Evolutionary conservation across 2,888 invertebrate species (phyloP).

Genomic region (Xestia rhomboidea): DNA sequence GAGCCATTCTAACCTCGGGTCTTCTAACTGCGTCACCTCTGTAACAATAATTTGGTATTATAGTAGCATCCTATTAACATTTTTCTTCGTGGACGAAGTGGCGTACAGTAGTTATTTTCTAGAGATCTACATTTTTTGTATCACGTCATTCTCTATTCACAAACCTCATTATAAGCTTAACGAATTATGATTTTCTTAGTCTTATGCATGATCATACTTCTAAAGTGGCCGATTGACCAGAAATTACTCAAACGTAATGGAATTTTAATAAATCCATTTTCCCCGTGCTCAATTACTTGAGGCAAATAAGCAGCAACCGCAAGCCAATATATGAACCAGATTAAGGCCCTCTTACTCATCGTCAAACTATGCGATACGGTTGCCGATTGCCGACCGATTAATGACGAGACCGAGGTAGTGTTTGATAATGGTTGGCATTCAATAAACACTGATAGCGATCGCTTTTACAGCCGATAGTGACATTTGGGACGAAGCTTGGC

Average conservation of each 20-base stretch:
- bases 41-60: conserved; percentile 75
- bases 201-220: conserved; percentile 5
- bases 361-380: conserved; percentile 68
- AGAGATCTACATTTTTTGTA: background rate
- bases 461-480: conserved; percentile 52
- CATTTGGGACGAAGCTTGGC: conserved; percentile 47
- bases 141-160: background rate
- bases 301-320: conserved; percentile 52
- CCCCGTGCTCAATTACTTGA: conserved; percentile 47
- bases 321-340: conserved; percentile 62
- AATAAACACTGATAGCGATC: conserved; percentile 67
- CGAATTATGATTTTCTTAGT: conserved; percentile 1
- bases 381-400: conserved; percentile 69
- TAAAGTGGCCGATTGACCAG: conserved; percentile 28
- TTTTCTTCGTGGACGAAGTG: background rate
- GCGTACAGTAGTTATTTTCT: too few species aligned
- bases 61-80: conserved; percentile 13
- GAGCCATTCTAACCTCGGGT: conserved; percentile 99
- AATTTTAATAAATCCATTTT: conserved; percentile 58
- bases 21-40: conserved; percentile 99
- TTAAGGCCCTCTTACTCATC: conserved; percentile 68
- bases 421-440: conserved; percentile 68
- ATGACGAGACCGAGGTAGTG: conserved; percentile 66
- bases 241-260: conserved; percentile 43
- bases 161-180: background rate